Percentiles rank a stretch among this genome's conserved stretches.
Conservation (phyloP, 2,113 vertebrate genomes). For the Seriola dumerili region DNA sequence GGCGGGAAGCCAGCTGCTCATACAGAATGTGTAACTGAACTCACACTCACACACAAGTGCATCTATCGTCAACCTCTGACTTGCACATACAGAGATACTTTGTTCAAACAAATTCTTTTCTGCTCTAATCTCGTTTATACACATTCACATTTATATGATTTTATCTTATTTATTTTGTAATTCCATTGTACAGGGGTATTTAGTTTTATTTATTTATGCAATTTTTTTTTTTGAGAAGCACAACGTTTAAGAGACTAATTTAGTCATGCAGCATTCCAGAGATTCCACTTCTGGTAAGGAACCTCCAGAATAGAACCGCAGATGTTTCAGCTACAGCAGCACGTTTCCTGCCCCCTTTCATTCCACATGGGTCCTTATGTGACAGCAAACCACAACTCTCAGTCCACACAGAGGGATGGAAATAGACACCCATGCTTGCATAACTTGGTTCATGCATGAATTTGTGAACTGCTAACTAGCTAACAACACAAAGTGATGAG, state of each 20-base stretch:
- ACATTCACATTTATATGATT: not conserved
- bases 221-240: not conserved
- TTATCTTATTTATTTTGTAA: conserved; percentile 1
- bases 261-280: conserved; percentile 68
- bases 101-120: not conserved
- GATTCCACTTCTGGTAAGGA: conserved; percentile 67
- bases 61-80: conserved; percentile 7
- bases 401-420: conserved; percentile 41
- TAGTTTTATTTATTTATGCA: conserved; percentile 5
- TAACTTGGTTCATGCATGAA: conserved; percentile 20
- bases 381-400: conserved; percentile 57
- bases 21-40: not conserved
- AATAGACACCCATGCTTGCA: conserved; percentile 47
- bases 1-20: not conserved
- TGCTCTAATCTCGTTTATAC: not conserved
- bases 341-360: conserved; percentile 58
- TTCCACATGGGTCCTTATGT: conserved; percentile 52
- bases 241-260: conserved; percentile 41
- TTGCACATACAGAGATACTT: not conserved
- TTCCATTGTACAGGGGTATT: not conserved
- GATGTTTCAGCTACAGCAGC: conserved; percentile 57
- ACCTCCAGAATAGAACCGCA: conserved; percentile 64
- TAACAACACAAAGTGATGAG: conserved; percentile 4
- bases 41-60: not conserved
- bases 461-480: conserved; percentile 18